These are phyloP conservation scores for Helostoma temminkii DNA, from an alignment of 2,797 vertebrate species.

Conservation along the genomic window DNA sequence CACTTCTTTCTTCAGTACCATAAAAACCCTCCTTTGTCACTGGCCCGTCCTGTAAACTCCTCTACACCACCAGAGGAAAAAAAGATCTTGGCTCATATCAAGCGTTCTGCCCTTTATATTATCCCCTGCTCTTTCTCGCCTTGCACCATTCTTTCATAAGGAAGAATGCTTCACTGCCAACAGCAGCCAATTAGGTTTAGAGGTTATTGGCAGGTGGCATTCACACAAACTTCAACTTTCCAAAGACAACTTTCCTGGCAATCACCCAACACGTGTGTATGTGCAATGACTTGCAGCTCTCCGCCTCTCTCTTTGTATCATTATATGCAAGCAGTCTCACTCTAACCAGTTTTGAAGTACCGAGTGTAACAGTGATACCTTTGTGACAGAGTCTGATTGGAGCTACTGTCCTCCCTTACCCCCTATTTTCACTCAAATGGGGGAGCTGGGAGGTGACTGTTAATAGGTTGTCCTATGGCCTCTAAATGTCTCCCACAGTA, in stretches of 20 bases:
- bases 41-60: slow-evolving; percentile 35
- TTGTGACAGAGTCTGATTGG: slow-evolving; percentile 46
- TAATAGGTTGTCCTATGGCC: slow-evolving; percentile 47
- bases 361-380: slow-evolving; percentile 49
- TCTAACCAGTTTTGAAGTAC: slow-evolving; percentile 40
- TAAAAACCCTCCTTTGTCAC: slow-evolving; percentile 48
- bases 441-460: slow-evolving; percentile 21
- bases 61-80: slow-evolving; percentile 16
- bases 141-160: slow-evolving; percentile 26
- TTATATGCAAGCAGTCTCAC: slow-evolving; percentile 13
- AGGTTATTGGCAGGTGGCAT: slow-evolving; percentile 30
- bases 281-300: slow-evolving; percentile 27
- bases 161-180: slow-evolving; percentile 25
- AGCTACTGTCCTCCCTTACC: slow-evolving; percentile 35
- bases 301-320: not conserved
- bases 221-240: slow-evolving; percentile 30
- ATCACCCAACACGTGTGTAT: slow-evolving; percentile 32
- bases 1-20: slow-evolving; percentile 69
- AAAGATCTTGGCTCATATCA: slow-evolving; percentile 54
- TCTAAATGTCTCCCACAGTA: slow-evolving; percentile 54
- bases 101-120: slow-evolving; percentile 44
- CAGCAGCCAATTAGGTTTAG: slow-evolving; percentile 31
- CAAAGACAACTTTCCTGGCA: slow-evolving; percentile 52
- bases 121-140: slow-evolving; percentile 26
- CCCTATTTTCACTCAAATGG: slow-evolving; percentile 9